phyloP scores from a whole-genome alignment of 1,140 invertebrate species.

The Arion vulgaris region DNA sequence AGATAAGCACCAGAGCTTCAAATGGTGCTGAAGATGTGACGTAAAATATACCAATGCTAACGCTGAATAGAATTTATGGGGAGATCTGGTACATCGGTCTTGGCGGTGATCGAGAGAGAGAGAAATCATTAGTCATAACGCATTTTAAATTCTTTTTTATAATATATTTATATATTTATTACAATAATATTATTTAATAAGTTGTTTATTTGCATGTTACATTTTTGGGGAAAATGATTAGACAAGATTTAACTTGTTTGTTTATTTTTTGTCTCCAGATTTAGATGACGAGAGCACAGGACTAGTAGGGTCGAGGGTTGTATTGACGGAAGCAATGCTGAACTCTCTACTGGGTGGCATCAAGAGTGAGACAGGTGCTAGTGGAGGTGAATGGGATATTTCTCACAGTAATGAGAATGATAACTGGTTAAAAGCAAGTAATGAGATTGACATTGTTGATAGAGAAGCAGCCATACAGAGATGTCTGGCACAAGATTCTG shows the following conservation, averaged over 20 bases:
- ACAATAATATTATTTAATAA: no score
- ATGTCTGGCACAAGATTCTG: conserved; percentile 39
- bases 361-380: not conserved
- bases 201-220: no score
- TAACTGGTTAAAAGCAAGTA: conserved; percentile 14
- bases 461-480: conserved; percentile 37
- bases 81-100: no score
- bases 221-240: no score
- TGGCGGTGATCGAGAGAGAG: no score
- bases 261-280: not conserved
- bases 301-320: not conserved
- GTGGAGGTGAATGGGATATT: conserved; percentile 2
- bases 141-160: not conserved
- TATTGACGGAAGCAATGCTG: not conserved
- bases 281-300: not conserved
- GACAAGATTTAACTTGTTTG: not conserved
- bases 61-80: no score
- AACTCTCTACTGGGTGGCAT: not conserved
- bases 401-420: conserved; percentile 32
- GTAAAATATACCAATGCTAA: no score
- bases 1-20: no score
- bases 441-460: conserved; percentile 12
- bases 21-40: no score
- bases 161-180: no score
- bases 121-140: not conserved